Conservation (phyloP, 92 coral and sea anemone species). For the Siderastrea radians region DNA sequence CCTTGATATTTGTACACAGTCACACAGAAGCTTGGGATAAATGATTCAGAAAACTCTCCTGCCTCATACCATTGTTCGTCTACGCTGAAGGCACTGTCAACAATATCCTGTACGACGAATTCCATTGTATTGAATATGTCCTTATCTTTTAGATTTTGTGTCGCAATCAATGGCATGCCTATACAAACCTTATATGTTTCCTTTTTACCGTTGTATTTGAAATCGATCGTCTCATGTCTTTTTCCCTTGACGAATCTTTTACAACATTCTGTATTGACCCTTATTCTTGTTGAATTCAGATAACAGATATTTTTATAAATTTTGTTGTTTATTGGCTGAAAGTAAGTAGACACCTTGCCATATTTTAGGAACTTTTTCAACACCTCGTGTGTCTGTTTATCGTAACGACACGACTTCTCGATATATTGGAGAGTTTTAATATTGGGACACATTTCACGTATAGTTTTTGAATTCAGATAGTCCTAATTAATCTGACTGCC, state of each 20-base stretch:
- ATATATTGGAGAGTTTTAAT: conserved; percentile 33
- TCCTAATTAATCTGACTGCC: conserved; percentile 32
- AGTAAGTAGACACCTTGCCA: neutral
- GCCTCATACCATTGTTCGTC: neutral
- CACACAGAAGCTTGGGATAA: conserved; percentile 23
- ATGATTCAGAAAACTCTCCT: neutral
- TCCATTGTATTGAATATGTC: conserved; percentile 45
- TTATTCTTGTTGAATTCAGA: neutral
- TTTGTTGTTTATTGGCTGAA: neutral
- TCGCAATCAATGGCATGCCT: conserved; percentile 9
- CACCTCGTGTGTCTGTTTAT: conserved; percentile 26
- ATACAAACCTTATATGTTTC: conserved; percentile 32
- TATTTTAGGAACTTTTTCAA: conserved; percentile 36
- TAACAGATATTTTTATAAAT: conserved; percentile 9
- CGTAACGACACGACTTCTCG: conserved; percentile 20
- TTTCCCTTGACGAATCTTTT: neutral
- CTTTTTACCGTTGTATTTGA: neutral
- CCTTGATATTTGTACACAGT: conserved; percentile 37
- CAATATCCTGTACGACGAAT: conserved; percentile 4
- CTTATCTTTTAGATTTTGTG: conserved; percentile 18
- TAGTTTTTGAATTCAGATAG: neutral
- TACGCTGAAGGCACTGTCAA: neutral
- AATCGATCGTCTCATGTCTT: conserved; percentile 4
- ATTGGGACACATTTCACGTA: conserved; percentile 42
- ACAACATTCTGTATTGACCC: conserved; percentile 6